Conservation (phyloP, 1,140 invertebrate genomes). For the Radopholus similis region DNA sequence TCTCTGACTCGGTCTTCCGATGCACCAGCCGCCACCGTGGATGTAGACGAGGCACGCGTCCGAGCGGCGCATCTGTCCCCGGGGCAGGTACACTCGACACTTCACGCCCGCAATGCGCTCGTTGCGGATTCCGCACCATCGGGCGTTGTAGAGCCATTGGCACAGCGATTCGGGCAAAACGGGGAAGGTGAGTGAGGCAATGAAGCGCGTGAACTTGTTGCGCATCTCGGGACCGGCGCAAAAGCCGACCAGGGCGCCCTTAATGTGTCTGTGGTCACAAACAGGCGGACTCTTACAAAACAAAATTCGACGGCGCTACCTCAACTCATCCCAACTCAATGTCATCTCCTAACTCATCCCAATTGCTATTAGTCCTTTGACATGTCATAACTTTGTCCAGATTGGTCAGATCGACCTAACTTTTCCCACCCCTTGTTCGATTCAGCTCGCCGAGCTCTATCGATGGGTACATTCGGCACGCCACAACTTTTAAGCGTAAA, state of each 20-base stretch:
- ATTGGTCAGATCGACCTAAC: no score
- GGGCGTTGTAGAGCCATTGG: constrained; percentile 19
- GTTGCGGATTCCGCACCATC: constrained; percentile 37
- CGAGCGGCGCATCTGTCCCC: constrained; percentile 21
- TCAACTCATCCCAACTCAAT: no score
- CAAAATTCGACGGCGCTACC: no score
- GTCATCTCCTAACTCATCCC: no score
- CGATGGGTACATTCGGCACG: no score
- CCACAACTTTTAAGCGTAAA: no score
- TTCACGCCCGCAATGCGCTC: constrained; percentile 44
- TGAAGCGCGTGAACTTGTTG: constrained; percentile 46
- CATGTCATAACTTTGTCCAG: no score
- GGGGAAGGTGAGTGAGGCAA: constrained; percentile 40
- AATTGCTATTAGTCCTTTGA: no score
- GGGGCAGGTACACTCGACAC: constrained; percentile 51
- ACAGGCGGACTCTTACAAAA: no score
- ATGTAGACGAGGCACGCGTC: constrained; percentile 52
- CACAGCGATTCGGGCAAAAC: constrained; percentile 20
- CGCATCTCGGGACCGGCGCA: constrained; percentile 38
- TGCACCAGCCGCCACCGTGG: constrained; percentile 57
- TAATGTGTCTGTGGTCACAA: no score
- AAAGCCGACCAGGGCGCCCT: constrained; percentile 50
- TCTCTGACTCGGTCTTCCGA: constrained; percentile 40
- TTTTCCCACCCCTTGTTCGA: no score
- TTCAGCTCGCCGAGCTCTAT: no score